Percentiles rank a stretch among this genome's conserved stretches.
Evolutionary conservation across 2,797 vertebrate genomes (phyloP).

Genomic region (Tarsius wallacei): DNA sequence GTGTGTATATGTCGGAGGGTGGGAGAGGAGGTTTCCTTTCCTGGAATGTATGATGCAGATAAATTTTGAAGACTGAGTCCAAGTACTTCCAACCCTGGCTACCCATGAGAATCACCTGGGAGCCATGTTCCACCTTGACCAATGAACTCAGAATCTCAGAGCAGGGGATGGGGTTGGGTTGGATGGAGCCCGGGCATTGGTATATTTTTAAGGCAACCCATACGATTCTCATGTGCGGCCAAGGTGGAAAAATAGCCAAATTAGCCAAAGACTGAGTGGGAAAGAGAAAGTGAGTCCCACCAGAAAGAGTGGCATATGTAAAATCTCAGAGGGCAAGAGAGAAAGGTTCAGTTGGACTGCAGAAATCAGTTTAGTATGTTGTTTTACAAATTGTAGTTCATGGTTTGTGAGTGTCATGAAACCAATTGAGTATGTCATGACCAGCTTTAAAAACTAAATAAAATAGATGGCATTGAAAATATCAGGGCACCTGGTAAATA

Average conservation of each 20-base stretch:
- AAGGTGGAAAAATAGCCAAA: background rate
- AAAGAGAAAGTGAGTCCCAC: background rate
- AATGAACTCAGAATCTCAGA: background rate
- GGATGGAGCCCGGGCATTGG: too few species aligned
- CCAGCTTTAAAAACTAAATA: slow-evolving; percentile 53
- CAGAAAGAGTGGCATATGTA: background rate
- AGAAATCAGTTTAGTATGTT: background rate
- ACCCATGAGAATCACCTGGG: background rate
- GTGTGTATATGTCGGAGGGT: too few species aligned
- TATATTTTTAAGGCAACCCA: background rate
- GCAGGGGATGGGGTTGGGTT: background rate
- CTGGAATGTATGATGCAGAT: background rate
- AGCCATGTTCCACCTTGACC: background rate
- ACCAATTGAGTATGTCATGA: slow-evolving; percentile 22
- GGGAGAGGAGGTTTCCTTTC: background rate
- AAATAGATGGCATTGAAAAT: background rate
- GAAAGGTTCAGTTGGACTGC: background rate
- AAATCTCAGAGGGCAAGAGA: background rate
- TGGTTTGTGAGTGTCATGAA: slow-evolving; percentile 31
- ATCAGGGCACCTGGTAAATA: background rate
- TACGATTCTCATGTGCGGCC: background rate
- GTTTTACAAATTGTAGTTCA: slow-evolving; percentile 23
- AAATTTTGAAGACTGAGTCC: background rate
- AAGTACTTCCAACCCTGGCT: background rate
- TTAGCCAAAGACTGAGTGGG: background rate